A percentile compares a stretch with the other conserved stretches of the same genome.
Conservation (phyloP, 2,113 vertebrate species). For the Felis chaus region DNA sequence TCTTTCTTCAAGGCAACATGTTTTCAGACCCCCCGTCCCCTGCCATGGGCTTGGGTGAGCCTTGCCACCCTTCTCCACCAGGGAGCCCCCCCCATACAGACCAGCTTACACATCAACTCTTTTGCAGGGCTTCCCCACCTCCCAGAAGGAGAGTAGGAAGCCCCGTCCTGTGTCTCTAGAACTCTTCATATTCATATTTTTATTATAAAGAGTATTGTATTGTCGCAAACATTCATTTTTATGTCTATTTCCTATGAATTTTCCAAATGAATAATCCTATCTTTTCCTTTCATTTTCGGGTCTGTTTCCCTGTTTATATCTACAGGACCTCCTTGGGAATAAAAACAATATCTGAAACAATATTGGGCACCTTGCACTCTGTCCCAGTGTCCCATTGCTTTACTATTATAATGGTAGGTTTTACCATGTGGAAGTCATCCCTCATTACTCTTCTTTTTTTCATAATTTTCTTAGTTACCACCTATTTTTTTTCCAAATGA, state of each 20-base stretch:
- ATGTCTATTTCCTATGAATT: not conserved
- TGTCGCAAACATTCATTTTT: not conserved
- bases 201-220: not conserved
- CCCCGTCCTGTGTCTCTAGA: not conserved
- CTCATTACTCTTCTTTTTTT: not conserved
- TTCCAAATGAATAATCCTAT: not conserved
- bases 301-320: not conserved
- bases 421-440: not conserved
- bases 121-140: not conserved
- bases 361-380: not conserved
- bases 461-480: not conserved
- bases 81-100: not conserved
- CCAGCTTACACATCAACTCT: not conserved
- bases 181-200: not conserved
- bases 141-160: not conserved
- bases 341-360: not conserved
- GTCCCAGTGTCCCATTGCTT: not conserved
- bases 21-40: not conserved
- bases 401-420: not conserved
- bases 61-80: accelerated
- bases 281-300: not conserved
- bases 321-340: not conserved
- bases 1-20: not conserved
- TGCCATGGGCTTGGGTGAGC: not conserved
- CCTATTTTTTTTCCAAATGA: not conserved